phyloP scores from a whole-genome alignment of 2,113 vertebrate genomes.

The Ploceus nigricollis region DNA sequence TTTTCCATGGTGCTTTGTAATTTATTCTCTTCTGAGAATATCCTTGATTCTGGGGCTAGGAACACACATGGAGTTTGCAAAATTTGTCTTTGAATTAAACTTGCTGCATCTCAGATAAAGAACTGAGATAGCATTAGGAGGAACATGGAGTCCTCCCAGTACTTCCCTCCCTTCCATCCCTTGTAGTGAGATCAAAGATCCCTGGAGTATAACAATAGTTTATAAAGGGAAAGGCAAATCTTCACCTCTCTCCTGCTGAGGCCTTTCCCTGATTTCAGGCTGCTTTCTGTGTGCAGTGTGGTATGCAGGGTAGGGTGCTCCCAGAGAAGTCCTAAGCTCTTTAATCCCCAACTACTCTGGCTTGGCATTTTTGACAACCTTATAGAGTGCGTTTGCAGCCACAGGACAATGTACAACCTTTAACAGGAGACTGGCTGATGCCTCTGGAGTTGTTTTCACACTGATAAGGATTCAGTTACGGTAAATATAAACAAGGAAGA shows the following conservation, averaged over 20 bases:
- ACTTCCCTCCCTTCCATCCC: neutral
- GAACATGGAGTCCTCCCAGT: neutral
- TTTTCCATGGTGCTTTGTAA: neutral
- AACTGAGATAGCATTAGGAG: neutral
- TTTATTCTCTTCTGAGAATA: neutral
- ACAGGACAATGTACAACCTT: neutral
- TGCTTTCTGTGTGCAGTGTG: neutral
- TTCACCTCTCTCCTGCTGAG: neutral
- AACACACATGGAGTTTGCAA: neutral
- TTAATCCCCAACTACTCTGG: neutral
- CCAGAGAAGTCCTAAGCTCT: neutral
- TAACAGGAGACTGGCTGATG: neutral
- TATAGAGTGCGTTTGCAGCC: fast-evolving
- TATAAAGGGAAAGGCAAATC: neutral
- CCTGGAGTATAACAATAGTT: neutral
- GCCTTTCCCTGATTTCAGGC: neutral
- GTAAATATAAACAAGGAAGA: neutral
- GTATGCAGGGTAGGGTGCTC: neutral
- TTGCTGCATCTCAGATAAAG: constrained; percentile 12
- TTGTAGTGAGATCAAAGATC: constrained; percentile 4
- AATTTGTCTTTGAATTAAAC: constrained; percentile 15
- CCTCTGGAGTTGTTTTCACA: neutral
- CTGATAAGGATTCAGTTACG: neutral
- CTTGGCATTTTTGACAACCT: neutral
- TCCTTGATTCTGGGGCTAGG: neutral